A percentile compares a stretch with the other conserved stretches of the same genome.
Conservation (phyloP, 64 coral and sea anemone species). For the Dendrophyllia cribrosa region DNA sequence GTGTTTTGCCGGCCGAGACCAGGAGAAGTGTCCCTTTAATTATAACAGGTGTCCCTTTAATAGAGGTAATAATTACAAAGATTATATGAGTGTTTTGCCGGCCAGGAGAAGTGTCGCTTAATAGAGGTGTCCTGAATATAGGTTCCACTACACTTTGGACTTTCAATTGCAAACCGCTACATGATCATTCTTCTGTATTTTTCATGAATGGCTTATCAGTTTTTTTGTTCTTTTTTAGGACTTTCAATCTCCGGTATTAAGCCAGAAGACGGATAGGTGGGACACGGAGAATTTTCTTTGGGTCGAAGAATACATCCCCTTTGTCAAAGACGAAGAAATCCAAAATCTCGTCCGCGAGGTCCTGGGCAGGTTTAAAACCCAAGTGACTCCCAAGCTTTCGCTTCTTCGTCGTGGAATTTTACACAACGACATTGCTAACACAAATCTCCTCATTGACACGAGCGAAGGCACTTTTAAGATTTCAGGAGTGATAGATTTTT, state of each 20-base stretch:
- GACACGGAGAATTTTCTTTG: constrained; percentile 67
- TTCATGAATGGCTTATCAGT: too few relatives aligned
- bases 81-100: too few relatives aligned
- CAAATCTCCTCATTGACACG: constrained; percentile 43
- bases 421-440: constrained; percentile 53
- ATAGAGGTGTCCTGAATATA: too few relatives aligned
- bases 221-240: background rate
- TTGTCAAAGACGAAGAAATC: constrained; percentile 27
- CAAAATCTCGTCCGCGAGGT: constrained; percentile 40
- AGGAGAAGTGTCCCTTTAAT: too few relatives aligned
- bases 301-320: constrained; percentile 60
- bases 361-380: constrained; percentile 20
- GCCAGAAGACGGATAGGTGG: constrained; percentile 49
- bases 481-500: constrained; percentile 84
- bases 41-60: too few relatives aligned
- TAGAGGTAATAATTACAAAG: too few relatives aligned
- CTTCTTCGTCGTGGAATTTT: constrained; percentile 46
- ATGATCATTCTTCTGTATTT: too few relatives aligned
- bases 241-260: constrained; percentile 8
- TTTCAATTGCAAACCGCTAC: too few relatives aligned
- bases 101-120: too few relatives aligned
- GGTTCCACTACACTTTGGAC: too few relatives aligned
- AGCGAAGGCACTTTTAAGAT: background rate
- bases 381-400: constrained; percentile 52
- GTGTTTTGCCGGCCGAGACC: too few relatives aligned